A percentile compares a stretch with the other conserved stretches of the same genome.
phyloP scores from a whole-genome alignment of 2,113 vertebrate species.

The Thamnophis sirtalis region DNA sequence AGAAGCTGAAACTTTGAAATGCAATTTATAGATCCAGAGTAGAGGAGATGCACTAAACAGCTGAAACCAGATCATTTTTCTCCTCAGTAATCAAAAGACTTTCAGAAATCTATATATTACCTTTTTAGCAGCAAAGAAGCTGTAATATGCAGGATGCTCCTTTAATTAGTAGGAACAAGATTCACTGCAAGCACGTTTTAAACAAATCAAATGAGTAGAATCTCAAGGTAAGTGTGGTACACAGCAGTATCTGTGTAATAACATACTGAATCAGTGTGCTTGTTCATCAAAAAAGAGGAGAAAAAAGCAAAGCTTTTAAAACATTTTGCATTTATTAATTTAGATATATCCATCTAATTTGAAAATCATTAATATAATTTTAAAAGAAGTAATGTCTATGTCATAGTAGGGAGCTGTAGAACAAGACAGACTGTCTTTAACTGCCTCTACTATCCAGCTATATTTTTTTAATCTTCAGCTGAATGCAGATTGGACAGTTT shows the following conservation, averaged over 20 bases:
- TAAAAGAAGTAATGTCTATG: neutral
- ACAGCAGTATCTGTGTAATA: neutral
- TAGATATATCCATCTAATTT: neutral
- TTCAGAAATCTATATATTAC: neutral
- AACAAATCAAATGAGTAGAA: conserved; percentile 17
- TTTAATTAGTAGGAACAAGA: neutral
- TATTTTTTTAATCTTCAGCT: neutral
- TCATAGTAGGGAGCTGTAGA: neutral
- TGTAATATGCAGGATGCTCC: neutral
- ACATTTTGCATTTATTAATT: neutral
- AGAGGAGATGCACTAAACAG: neutral
- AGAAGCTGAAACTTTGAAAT: conserved; percentile 28
- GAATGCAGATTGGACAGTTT: neutral
- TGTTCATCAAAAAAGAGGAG: neutral
- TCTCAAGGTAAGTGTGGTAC: neutral
- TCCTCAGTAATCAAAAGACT: neutral
- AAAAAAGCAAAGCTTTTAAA: neutral
- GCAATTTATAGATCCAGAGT: conserved; percentile 32
- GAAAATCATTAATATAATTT: neutral
- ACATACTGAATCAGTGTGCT: neutral
- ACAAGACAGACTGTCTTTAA: neutral
- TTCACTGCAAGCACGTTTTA: conserved; percentile 4
- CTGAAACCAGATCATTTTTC: neutral
- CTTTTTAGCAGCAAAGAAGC: neutral
- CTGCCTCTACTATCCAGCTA: neutral